Evolutionary conservation across 2,797 vertebrate species (phyloP).

Genomic region (Steatocranus sp.): DNA sequence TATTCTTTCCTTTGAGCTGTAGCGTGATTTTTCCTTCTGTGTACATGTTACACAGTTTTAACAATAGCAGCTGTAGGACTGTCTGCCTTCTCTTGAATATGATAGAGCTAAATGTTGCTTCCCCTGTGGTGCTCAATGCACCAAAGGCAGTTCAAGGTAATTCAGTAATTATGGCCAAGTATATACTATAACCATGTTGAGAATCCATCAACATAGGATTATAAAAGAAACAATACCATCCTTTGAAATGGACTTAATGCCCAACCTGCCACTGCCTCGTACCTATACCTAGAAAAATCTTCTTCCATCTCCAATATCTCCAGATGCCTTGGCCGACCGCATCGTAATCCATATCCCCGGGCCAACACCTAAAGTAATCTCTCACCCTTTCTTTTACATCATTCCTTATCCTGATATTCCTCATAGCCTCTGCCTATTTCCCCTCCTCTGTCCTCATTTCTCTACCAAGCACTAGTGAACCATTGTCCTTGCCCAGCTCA

Average conservation of each 20-base stretch:
- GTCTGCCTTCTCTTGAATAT: neutral
- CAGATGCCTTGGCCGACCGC: slow-evolving; percentile 12
- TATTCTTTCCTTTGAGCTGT: neutral
- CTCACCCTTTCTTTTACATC: slow-evolving; percentile 35
- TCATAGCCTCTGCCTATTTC: slow-evolving; percentile 48
- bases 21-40: neutral
- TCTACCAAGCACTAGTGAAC: slow-evolving; percentile 60
- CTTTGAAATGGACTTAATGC: slow-evolving; percentile 5
- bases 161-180: neutral
- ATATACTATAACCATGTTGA: neutral
- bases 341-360: slow-evolving; percentile 50
- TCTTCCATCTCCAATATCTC: slow-evolving; percentile 35
- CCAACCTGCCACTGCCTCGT: neutral
- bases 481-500: slow-evolving; percentile 64
- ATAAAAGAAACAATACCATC: neutral
- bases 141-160: neutral
- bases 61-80: neutral
- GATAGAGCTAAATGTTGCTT: neutral
- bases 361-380: slow-evolving; percentile 42
- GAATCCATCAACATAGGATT: neutral
- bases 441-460: slow-evolving; percentile 57
- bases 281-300: slow-evolving; percentile 8
- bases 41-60: neutral
- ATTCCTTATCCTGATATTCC: slow-evolving; percentile 36
- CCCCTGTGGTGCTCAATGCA: neutral